Evolutionary conservation across 2,113 vertebrate species (phyloP), one percentile per base, ranked within the genome.

Genomic region (Sylvilagus bachmani): DNA sequence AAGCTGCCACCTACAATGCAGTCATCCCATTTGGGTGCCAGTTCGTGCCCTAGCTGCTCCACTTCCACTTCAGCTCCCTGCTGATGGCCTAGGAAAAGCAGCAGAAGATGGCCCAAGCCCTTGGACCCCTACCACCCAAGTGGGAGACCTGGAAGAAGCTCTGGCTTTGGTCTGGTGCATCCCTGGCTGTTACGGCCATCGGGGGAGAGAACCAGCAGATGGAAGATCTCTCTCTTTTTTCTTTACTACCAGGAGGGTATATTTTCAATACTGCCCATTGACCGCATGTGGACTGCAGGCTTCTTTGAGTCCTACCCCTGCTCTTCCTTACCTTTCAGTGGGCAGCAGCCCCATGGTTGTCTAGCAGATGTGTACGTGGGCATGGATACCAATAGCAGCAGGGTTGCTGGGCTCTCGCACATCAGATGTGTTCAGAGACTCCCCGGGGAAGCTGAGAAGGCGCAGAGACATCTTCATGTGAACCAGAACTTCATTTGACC

Each of bases 401-500:
- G 24, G 22, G 22, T 14, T 62, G 10, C 12, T 53, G 55, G 33
- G 62, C 51, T 81, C 22, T 91, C 6, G 17, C 13, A 77, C 62
- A 81, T 62, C 29, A 73, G 33, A 61, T 13, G 16, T 67, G 74
- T 27, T 17, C 2, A 44, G 31, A 92, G 12, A 33, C 27, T 27
- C 31, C 10, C 8, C 2, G 0, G 7, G 12, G 61, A 55, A 10
- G 10, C 38, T 91, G 64, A 70, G 89, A 89, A 80, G 1, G 6
- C 24, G 21, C 16, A 14, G 3, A 25, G 36, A 49, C 38, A 80
- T 83, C 36, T 69, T 91, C 21, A 25, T 49, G 73, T 55, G 90
- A 96, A 89, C 53, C 66, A 82, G 83, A 90, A 64, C 66, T 87
- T 74, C 44, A 12, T 44, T 13, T 36, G 91, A 64, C 51, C 93